Conservation (phyloP, 2,888 invertebrate species). For the Rotaria sp. region DNA sequence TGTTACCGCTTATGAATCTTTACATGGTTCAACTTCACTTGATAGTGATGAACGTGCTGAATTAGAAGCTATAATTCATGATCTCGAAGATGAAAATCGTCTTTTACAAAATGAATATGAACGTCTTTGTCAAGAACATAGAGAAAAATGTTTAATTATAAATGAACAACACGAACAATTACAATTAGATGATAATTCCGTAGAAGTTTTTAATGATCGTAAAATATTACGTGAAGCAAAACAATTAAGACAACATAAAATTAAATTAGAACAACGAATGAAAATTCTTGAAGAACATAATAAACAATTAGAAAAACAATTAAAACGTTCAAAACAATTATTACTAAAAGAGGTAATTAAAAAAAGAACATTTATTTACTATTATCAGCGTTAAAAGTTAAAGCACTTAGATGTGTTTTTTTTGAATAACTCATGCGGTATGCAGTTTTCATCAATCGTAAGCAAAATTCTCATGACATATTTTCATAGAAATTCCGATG, state of each 20-base stretch:
- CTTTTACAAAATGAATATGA: constrained; percentile 37
- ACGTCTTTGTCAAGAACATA: constrained; percentile 3
- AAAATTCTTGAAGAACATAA: constrained; percentile 97
- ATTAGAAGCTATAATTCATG: constrained; percentile 40
- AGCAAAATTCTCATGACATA: no score
- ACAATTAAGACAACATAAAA: constrained; percentile 85
- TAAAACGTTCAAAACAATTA: constrained; percentile 77
- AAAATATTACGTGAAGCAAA: constrained; percentile 50
- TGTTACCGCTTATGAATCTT: not conserved
- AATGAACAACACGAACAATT: not conserved
- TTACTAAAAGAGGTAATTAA: constrained; percentile 50
- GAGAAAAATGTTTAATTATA: not conserved
- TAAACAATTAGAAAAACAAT: constrained; percentile 86
- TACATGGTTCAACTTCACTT: not conserved
- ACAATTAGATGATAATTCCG: not conserved
- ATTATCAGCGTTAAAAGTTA: no score
- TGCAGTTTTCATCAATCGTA: no score
- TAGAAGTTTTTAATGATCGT: not conserved
- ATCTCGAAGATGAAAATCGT: constrained; percentile 42
- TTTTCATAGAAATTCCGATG: no score
- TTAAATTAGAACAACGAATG: constrained; percentile 89
- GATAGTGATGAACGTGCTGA: constrained; percentile 30
- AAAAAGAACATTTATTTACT: no score
- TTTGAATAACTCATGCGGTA: no score
- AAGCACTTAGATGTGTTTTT: no score